Conservation (phyloP, 2,113 vertebrate species). For the Serinus canaria region DNA sequence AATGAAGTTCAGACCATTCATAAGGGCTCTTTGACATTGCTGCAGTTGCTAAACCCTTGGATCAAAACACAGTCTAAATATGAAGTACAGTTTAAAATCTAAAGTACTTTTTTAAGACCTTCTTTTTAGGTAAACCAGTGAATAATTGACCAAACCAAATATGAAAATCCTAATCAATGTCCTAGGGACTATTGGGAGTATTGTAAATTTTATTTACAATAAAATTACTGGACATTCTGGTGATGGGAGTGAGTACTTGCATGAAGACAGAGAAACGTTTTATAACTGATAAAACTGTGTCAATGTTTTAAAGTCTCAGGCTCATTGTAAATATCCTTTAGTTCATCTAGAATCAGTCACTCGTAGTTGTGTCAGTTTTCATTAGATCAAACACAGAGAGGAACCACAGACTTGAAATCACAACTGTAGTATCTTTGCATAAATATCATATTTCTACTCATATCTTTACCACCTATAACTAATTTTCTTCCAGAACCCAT, state of each 20-base stretch:
- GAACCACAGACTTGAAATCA: not conserved
- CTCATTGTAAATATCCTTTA: not conserved
- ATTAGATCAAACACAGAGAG: not conserved
- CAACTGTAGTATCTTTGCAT: not conserved
- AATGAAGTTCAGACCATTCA: conserved; percentile 39
- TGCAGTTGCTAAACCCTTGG: conserved; percentile 36
- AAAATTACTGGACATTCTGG: not conserved
- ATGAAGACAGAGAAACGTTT: not conserved
- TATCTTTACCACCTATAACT: not conserved
- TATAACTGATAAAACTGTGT: not conserved
- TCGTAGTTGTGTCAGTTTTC: not conserved
- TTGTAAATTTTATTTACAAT: not conserved
- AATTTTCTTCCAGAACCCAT: not conserved
- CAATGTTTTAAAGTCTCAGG: not conserved
- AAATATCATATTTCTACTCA: not conserved
- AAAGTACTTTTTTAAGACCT: not conserved
- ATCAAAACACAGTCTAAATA: conserved; percentile 21
- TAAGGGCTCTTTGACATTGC: not conserved
- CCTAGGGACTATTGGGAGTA: not conserved
- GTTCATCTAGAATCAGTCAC: not conserved
- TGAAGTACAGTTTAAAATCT: conserved; percentile 1
- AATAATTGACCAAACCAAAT: not conserved
- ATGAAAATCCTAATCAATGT: not conserved
- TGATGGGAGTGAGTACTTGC: not conserved
- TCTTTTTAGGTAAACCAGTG: not conserved